A percentile compares a stretch with the other conserved stretches of the same genome.
Conservation (phyloP, 2,888 invertebrate species). For the Alsophila aescularia region DNA sequence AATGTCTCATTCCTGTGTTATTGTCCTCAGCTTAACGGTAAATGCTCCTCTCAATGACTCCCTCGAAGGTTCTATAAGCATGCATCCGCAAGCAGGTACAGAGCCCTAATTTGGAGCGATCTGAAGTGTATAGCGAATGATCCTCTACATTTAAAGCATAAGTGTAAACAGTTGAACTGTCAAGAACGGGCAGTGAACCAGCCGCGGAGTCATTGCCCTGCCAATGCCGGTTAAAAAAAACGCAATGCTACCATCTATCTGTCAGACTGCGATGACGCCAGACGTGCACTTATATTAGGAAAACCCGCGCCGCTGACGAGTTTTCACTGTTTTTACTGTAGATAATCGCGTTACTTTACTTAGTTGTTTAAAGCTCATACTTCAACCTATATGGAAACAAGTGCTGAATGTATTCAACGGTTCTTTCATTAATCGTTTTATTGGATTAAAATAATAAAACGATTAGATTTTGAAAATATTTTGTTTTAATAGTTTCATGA, state of each 20-base stretch:
- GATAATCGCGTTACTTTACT: constrained; percentile 16
- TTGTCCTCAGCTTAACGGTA: constrained; percentile 27
- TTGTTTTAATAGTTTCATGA: not conserved
- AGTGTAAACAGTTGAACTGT: constrained; percentile 83
- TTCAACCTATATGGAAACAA: not conserved
- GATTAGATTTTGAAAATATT: not conserved
- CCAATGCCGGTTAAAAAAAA: constrained; percentile 80
- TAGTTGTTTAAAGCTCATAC: constrained; percentile 3
- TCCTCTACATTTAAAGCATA: constrained; percentile 68
- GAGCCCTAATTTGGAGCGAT: constrained; percentile 41
- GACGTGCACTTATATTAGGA: constrained; percentile 57
- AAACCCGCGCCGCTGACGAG: constrained; percentile 30
- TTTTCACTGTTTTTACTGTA: constrained; percentile 14
- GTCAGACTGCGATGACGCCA: constrained; percentile 62
- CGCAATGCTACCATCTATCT: constrained; percentile 73
- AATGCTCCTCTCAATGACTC: constrained; percentile 21
- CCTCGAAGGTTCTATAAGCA: constrained; percentile 20
- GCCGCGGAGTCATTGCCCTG: constrained; percentile 78
- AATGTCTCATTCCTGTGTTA: constrained; percentile 17
- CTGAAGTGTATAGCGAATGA: constrained; percentile 62
- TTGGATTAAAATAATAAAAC: not conserved
- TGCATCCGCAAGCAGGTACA: constrained; percentile 15
- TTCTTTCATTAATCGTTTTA: not conserved
- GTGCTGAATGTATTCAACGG: not conserved
- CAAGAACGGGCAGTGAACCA: constrained; percentile 84